Evolutionary conservation across 2,888 invertebrate genomes (phyloP).

Genomic region (Mythimna ferrago): DNA sequence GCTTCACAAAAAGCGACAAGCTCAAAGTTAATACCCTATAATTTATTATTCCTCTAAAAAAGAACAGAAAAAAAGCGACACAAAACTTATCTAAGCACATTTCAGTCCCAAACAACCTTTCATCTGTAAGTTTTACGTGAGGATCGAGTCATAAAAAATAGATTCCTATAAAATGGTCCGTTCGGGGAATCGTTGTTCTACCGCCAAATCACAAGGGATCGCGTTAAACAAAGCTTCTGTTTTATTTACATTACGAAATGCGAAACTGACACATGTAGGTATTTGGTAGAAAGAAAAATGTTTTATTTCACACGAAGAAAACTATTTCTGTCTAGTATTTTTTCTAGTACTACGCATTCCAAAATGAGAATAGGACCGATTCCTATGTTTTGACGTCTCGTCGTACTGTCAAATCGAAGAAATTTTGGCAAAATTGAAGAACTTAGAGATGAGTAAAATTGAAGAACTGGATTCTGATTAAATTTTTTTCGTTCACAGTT

Average conservation of each 20-base stretch:
- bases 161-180: slow-evolving; percentile 40
- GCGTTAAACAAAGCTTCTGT: slow-evolving; percentile 38
- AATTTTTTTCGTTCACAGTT: too few species aligned
- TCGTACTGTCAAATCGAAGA: too few species aligned
- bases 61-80: neutral
- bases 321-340: neutral
- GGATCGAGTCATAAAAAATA: slow-evolving; percentile 47
- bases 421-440: too few species aligned
- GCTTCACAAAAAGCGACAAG: too few species aligned
- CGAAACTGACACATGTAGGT: slow-evolving; percentile 26
- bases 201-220: slow-evolving; percentile 40
- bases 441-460: too few species aligned
- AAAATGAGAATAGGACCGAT: too few species aligned
- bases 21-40: neutral
- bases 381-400: too few species aligned
- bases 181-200: slow-evolving; percentile 33
- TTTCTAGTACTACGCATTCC: too few species aligned
- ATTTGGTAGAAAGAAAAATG: neutral
- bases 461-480: too few species aligned
- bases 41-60: slow-evolving; percentile 15
- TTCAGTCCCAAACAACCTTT: slow-evolving; percentile 30
- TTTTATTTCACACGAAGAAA: neutral
- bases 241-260: slow-evolving; percentile 24
- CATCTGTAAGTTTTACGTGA: slow-evolving; percentile 48
- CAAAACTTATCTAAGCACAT: slow-evolving; percentile 18